Conservation (phyloP, 2,113 vertebrate species). For the Ophiodon elongatus region DNA sequence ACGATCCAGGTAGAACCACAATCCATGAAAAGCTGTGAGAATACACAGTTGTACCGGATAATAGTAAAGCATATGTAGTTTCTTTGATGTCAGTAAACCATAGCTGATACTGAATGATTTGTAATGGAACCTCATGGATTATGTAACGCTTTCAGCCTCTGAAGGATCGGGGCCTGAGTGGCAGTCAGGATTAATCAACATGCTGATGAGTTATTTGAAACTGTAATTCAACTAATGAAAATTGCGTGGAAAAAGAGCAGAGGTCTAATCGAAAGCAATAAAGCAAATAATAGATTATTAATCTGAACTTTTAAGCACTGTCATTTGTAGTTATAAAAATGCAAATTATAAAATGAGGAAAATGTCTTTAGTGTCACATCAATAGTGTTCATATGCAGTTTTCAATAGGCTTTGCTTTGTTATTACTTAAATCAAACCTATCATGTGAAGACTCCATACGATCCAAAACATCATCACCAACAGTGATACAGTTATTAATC, state of each 20-base stretch:
- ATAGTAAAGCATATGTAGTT: not conserved
- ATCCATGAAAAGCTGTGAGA: too few species aligned
- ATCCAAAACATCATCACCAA: not conserved
- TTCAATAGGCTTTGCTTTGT: too few species aligned
- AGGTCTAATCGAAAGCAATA: slow-evolving; percentile 70
- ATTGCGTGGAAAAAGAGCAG: slow-evolving; percentile 42
- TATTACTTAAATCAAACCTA: not conserved
- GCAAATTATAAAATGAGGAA: not conserved
- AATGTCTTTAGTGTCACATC: not conserved
- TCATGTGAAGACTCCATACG: not conserved
- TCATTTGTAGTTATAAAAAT: not conserved
- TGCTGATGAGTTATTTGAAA: slow-evolving; percentile 58
- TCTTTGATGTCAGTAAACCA: not conserved
- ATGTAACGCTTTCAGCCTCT: not conserved
- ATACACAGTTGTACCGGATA: not conserved
- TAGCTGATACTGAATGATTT: not conserved
- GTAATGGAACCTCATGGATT: not conserved
- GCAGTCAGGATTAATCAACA: slow-evolving; percentile 69
- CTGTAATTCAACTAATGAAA: slow-evolving; percentile 66
- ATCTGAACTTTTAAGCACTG: slow-evolving; percentile 39
- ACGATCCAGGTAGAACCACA: too few species aligned
- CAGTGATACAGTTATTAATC: slow-evolving; percentile 42
- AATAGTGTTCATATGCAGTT: too few species aligned
- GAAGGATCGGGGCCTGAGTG: slow-evolving; percentile 30
- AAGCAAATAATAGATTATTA: slow-evolving; percentile 58